phyloP scores from a whole-genome alignment of 2,888 invertebrate genomes.

The Drosophila eohydei region DNA sequence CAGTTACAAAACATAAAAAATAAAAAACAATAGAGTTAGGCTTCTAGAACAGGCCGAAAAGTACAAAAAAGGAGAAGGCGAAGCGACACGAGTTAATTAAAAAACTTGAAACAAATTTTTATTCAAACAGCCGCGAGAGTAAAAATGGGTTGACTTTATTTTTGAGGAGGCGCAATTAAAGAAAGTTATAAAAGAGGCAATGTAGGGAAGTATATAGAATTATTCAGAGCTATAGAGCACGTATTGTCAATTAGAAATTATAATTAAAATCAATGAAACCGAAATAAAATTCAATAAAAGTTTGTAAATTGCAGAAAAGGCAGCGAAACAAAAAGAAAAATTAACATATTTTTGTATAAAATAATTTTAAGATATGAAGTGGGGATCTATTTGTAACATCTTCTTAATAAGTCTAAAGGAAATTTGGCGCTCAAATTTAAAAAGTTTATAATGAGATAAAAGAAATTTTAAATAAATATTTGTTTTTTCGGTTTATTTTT shows the following conservation, averaged over 20 bases:
- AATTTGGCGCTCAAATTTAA: not conserved
- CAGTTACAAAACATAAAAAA: slow-evolving; percentile 50
- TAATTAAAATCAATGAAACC: slow-evolving; percentile 30
- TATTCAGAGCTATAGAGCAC: slow-evolving; percentile 4
- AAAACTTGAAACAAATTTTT: slow-evolving; percentile 62
- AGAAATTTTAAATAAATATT: not conserved
- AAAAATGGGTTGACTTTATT: slow-evolving; percentile 41
- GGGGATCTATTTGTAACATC: not conserved
- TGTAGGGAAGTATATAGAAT: not conserved
- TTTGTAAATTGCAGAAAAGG: not conserved
- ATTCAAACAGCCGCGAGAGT: slow-evolving; percentile 33
- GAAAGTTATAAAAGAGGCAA: not conserved
- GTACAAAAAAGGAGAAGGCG: slow-evolving; percentile 1
- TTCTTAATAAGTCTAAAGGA: not conserved
- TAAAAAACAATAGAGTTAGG: slow-evolving; percentile 27
- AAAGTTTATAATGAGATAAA: not conserved
- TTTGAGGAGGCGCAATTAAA: not conserved
- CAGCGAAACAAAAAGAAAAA: not conserved
- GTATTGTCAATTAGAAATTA: slow-evolving; percentile 22
- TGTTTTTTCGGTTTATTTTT: not conserved
- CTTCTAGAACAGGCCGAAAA: not conserved
- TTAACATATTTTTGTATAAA: not conserved
- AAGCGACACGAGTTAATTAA: slow-evolving; percentile 70
- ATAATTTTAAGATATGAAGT: not conserved
- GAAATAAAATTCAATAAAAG: slow-evolving; percentile 19